Evolutionary conservation across 2,113 vertebrate genomes (phyloP), one percentile per base, ranked within the genome.

Genomic region (Scortum barcoo): DNA sequence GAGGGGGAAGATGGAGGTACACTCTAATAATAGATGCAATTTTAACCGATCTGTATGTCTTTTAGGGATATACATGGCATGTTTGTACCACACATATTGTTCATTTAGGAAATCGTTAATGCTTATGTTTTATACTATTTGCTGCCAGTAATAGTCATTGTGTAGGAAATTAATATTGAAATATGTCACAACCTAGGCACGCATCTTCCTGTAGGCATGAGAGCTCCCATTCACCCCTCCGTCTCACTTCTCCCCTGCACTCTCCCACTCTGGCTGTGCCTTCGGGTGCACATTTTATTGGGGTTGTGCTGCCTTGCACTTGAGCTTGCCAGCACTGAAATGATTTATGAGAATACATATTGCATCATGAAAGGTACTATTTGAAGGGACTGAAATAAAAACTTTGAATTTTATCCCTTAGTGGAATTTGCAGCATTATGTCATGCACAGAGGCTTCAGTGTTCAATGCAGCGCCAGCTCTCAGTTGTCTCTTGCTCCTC

Each of bases 1-100:
- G 91, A 88, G 89, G 90, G 84, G 84, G 81, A 85, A 88, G 69
- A 89, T 88, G 88, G 90, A 90, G 88, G 88, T 91, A 84, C 77
- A 85, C 72, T 73, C 75, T 72, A 78, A 86, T 84, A 82, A 76
- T 71, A 91, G 74, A 83, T 81, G 36, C 72, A 85, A 20, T 75
- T 88, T 80, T 53, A 78, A 65, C 56, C 57, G 72, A 80, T 79
- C 57, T 80, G n/a, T 72, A 26, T 61, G 53, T 73, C 4, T 61
- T 72, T 65, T 40, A 61, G 19, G 44, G 24, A 26, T n/a, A n/a
- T n/a, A n/a, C n/a, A n/a, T n/a, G 26, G 40, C 19, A 65, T 60
- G 22, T 66, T 51, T 72, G 48, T 60, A 40, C 8, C 53, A 36
- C 6, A 6, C 44, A 30, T 6, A 30, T 69, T 79, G 26, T 38